phyloP scores from a whole-genome alignment of 1,140 invertebrate genomes.

The Drosophila lacteicornis region DNA sequence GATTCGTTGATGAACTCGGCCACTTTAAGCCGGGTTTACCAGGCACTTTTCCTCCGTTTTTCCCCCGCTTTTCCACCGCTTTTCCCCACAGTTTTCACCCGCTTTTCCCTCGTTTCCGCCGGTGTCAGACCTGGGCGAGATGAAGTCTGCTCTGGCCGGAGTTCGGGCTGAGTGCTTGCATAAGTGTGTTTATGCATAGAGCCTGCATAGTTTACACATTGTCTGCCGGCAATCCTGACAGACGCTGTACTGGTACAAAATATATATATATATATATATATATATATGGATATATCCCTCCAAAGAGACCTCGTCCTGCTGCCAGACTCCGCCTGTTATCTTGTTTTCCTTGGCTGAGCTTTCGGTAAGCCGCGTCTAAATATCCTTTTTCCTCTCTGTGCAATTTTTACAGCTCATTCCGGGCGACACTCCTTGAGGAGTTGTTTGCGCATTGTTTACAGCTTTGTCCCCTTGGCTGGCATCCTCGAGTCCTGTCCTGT shows the following conservation, averaged over 20 bases:
- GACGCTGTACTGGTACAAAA: slow-evolving; percentile 4
- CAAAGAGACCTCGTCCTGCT: neutral
- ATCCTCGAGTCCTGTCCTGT: neutral
- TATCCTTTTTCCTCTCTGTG: slow-evolving; percentile 52
- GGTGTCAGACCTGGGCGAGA: neutral
- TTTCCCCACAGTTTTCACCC: no score
- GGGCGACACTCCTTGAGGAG: slow-evolving; percentile 64
- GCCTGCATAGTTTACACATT: slow-evolving; percentile 70
- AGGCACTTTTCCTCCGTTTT: neutral
- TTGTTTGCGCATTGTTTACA: slow-evolving; percentile 72
- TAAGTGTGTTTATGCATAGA: slow-evolving; percentile 42
- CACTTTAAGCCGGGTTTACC: slow-evolving; percentile 15
- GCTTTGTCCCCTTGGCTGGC: slow-evolving; percentile 36
- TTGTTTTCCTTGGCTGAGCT: slow-evolving; percentile 59
- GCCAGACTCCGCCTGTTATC: slow-evolving; percentile 30
- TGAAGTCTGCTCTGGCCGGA: slow-evolving; percentile 17
- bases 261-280: slow-evolving; percentile 4
- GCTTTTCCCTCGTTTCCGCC: neutral
- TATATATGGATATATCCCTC: slow-evolving; percentile 1
- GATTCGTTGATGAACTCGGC: neutral
- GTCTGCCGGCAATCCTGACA: slow-evolving; percentile 51
- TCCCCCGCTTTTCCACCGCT: no score
- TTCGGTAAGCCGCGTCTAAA: slow-evolving; percentile 73
- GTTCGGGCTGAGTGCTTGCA: slow-evolving; percentile 40
- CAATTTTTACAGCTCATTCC: slow-evolving; percentile 74